phyloP scores from a whole-genome alignment of 2,113 vertebrate genomes.

The Calypte anna region DNA sequence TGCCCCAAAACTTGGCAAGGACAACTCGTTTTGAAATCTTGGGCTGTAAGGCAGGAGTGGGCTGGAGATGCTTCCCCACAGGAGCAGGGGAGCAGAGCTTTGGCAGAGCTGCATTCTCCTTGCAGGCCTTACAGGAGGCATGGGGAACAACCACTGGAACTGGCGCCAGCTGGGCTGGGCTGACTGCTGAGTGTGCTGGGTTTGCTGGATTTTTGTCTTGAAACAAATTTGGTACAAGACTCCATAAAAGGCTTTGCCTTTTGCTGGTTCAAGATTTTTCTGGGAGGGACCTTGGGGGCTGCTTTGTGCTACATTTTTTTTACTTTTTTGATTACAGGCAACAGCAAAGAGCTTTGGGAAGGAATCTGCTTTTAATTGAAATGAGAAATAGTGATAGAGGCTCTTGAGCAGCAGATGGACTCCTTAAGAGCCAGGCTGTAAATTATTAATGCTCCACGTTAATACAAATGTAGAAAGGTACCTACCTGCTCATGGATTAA shows the following conservation, averaged over 20 bases:
- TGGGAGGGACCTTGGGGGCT: neutral
- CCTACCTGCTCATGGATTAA: neutral
- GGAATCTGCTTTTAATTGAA: neutral
- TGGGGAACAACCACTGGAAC: neutral
- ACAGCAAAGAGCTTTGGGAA: neutral
- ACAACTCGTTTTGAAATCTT: neutral
- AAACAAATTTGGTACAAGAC: neutral
- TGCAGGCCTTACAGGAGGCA: neutral
- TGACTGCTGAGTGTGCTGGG: neutral
- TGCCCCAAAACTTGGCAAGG: neutral
- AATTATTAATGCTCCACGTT: neutral
- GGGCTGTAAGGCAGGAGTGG: neutral
- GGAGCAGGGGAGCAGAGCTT: rapidly evolving
- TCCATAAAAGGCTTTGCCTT: neutral
- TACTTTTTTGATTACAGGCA: neutral
- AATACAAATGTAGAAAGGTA: neutral
- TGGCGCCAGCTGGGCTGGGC: neutral
- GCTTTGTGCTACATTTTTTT: neutral
- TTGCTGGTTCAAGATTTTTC: neutral
- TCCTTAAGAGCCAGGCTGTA: neutral
- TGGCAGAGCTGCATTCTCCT: neutral
- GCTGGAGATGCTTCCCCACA: neutral
- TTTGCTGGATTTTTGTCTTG: neutral
- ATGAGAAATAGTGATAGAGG: neutral
- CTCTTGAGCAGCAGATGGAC: neutral